Evolutionary conservation across 1,140 invertebrate species (phyloP), one percentile per base, ranked within the genome.

Genomic region (Drosophila lacteicornis): DNA sequence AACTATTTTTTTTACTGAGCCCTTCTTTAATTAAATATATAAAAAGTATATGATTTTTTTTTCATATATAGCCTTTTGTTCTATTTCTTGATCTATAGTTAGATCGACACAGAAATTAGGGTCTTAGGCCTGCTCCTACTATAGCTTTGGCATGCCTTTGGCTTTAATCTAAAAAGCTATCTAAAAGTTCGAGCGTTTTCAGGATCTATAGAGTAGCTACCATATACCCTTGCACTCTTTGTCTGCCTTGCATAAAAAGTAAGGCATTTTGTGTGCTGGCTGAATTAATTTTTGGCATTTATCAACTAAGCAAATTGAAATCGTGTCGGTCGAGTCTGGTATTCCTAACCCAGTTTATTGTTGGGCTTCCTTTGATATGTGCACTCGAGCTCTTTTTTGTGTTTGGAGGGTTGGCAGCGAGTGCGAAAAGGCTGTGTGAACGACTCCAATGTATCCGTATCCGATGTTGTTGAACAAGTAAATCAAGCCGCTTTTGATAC

Each of bases 241-340:
- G 2, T 12, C 9, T 11, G 9, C 4, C 13, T 2, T 22, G 13
- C 1, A 53, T 53, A 80, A 69, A 60, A 73, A 73, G 47, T 30
- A 17, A 68, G 62, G 73, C 65, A 83, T 79, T 83, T 76, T 69
- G 40, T 66, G 61, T 71, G 65, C 65, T 47, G 51, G 51, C 50
- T 79, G 84, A 88, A 88, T 88, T 88, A 88, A 88, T 88, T 88
- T 88, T 84, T 69, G 80, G 73, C 78, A 61, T 88, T 88, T 88
- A 90, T 88, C 80, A 90, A 75, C 80, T 74, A 69, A 79, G 77
- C 80, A 88, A 88, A 88, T 88, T 88, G 84, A 88, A 90, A 88
- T 90, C 85, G 84, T 88, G 85, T 88, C 63, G 76, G 50, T 60
- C 50, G 46, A 53, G 58, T 51, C 58, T 79, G 80, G 73, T 78